phyloP scores from a whole-genome alignment of 2,888 invertebrate species.

The Drosophila niveifrons region DNA sequence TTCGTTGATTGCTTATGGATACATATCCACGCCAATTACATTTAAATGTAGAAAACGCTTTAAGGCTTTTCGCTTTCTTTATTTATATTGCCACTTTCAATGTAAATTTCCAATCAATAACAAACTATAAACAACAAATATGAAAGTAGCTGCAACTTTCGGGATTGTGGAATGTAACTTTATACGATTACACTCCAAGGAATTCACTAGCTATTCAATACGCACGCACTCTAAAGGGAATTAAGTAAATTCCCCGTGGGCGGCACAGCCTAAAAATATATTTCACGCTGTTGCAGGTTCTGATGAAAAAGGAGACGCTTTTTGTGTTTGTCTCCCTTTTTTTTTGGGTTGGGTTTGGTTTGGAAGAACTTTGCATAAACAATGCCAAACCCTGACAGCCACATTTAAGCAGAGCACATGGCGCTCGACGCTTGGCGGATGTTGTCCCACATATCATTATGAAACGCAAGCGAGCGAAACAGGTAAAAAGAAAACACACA shows the following conservation, averaged over 20 bases:
- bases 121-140: neutral
- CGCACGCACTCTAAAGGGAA: neutral
- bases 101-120: too few species aligned
- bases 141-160: too few species aligned
- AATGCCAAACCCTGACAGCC: conserved; percentile 45
- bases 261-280: neutral
- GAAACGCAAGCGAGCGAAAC: conserved; percentile 20
- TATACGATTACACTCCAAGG: conserved; percentile 5
- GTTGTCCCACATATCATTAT: conserved; percentile 47
- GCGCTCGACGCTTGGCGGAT: conserved; percentile 29
- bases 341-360: neutral
- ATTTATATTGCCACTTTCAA: too few species aligned
- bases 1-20: neutral
- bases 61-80: too few species aligned
- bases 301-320: neutral
- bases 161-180: neutral
- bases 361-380: conserved; percentile 33
- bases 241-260: neutral
- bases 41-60: too few species aligned
- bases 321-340: conserved; percentile 2
- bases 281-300: neutral
- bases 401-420: conserved; percentile 34
- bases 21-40: too few species aligned
- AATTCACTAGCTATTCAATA: neutral
- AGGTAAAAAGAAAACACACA: conserved; percentile 20